Conservation (phyloP, 2,113 vertebrate species). For the Engystomops pustulosus region DNA sequence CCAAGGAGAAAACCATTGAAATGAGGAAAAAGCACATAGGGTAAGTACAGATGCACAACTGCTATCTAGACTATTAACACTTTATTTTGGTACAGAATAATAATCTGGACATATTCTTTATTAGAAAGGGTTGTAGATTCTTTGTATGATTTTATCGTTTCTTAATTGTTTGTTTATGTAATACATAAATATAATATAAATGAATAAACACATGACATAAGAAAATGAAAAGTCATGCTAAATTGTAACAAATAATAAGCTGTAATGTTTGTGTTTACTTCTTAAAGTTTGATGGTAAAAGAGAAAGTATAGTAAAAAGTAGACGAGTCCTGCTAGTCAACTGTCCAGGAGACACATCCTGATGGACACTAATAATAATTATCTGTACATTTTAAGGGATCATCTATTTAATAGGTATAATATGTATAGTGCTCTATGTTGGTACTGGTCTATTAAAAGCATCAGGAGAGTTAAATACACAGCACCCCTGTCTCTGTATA, state of each 20-base stretch:
- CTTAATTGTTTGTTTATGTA: too few relatives aligned
- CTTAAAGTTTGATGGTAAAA: neutral
- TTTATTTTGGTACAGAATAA: too few relatives aligned
- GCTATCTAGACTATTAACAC: neutral
- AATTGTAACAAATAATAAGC: neutral
- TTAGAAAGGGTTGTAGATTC: too few relatives aligned
- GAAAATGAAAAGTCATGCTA: too few relatives aligned
- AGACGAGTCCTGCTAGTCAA: neutral
- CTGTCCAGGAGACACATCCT: neutral
- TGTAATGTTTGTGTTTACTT: neutral
- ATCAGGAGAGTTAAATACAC: neutral
- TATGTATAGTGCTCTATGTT: neutral
- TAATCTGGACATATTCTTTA: too few relatives aligned
- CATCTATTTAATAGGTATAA: neutral
- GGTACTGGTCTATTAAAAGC: too few relatives aligned
- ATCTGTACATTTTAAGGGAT: neutral
- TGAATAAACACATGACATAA: too few relatives aligned
- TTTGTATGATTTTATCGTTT: too few relatives aligned
- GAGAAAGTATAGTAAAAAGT: neutral
- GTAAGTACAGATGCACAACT: slow-evolving; percentile 70
- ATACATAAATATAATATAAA: too few relatives aligned
- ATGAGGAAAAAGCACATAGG: slow-evolving; percentile 87
- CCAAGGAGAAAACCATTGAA: slow-evolving; percentile 83
- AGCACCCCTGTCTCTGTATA: neutral
- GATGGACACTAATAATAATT: neutral